Conservation (phyloP, 1,140 invertebrate species). For the Danaus plexippus region DNA sequence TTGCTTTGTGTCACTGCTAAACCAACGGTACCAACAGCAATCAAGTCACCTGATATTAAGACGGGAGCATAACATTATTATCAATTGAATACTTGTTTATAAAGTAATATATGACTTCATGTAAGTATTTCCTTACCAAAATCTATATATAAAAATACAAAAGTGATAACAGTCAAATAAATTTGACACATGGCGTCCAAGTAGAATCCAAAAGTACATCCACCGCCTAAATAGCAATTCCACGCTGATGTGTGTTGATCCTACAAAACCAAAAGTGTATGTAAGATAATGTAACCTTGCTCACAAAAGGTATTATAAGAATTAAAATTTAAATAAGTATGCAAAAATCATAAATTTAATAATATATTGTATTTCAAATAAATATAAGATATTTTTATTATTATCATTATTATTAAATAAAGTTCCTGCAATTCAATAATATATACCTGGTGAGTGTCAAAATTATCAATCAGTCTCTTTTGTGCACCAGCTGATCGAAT, state of each 20-base stretch:
- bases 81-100: too few relatives aligned
- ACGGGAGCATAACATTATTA: too few relatives aligned
- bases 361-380: too few relatives aligned
- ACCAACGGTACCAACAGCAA: slow-evolving; percentile 76
- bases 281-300: neutral
- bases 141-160: slow-evolving; percentile 59
- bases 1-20: slow-evolving; percentile 85
- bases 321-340: too few relatives aligned
- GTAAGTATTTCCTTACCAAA: slow-evolving; percentile 40
- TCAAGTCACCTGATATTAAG: slow-evolving; percentile 31
- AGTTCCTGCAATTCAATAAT: neutral
- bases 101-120: neutral
- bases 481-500: slow-evolving; percentile 80
- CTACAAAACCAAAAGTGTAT: slow-evolving; percentile 30
- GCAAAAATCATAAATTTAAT: too few relatives aligned
- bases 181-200: slow-evolving; percentile 56
- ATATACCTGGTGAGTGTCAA: slow-evolving; percentile 76
- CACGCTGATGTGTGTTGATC: slow-evolving; percentile 58
- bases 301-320: too few relatives aligned
- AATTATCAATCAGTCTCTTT: slow-evolving; percentile 76
- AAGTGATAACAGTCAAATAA: slow-evolving; percentile 55
- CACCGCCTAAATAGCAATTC: slow-evolving; percentile 54
- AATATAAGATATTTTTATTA: too few relatives aligned
- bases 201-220: slow-evolving; percentile 55
- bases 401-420: too few relatives aligned